These are phyloP conservation scores for Eristalis pertinax DNA, from an alignment of 2,888 invertebrate genomes.

Conservation along the genomic window DNA sequence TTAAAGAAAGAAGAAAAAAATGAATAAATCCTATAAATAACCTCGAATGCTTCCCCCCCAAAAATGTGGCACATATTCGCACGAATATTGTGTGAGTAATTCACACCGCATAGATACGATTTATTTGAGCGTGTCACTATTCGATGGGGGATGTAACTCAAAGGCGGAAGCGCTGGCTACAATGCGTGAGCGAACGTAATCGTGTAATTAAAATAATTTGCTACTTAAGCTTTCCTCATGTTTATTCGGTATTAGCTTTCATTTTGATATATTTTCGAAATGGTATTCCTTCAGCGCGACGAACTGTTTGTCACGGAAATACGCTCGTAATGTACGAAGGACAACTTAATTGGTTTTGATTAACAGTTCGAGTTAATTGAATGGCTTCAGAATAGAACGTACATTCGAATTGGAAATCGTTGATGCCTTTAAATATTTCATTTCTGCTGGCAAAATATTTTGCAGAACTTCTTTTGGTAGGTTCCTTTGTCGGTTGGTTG, in stretches of 20 bases:
- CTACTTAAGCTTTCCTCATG: neutral
- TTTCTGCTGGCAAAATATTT: neutral
- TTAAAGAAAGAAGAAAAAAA: neutral
- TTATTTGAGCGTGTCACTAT: neutral
- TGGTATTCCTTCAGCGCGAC: neutral
- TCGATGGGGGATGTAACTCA: neutral
- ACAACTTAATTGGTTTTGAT: neutral
- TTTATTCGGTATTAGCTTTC: neutral
- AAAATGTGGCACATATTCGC: neutral
- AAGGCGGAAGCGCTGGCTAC: neutral
- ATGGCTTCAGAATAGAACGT: neutral
- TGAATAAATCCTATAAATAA: neutral
- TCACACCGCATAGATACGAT: neutral
- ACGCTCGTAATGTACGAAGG: neutral
- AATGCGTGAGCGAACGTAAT: neutral
- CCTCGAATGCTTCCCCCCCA: neutral
- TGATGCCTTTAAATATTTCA: neutral
- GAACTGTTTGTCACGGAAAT: neutral
- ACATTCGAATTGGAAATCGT: neutral
- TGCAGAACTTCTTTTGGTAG: no score
- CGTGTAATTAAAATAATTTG: neutral
- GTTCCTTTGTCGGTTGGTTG: no score
- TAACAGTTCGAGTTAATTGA: neutral
- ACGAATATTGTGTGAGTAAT: neutral
- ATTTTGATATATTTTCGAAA: neutral